Base-by-base conservation (phyloP, 2,113 vertebrate species). In the Gnathonemus longibarbis region DNA sequence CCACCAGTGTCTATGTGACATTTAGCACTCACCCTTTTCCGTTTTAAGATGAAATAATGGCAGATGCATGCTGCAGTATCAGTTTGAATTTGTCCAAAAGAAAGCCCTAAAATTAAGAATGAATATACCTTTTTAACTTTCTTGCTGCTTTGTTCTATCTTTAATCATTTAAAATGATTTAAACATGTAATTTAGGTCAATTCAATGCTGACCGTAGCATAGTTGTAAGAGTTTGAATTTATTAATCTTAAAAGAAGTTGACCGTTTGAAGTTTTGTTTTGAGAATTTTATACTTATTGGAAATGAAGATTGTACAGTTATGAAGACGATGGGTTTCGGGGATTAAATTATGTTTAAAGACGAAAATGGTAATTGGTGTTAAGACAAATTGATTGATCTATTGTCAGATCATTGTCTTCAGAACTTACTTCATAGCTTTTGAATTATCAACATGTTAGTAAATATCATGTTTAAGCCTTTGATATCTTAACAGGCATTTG, bases 281-380 rank as follows among this genome's bases (percentile, higher is more conserved):
- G 58, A 66, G 58, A 66, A 17, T 77, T 39, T 77, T 39, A 77
- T 77, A 42, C 66, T 74, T 11, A 19, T 15, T 13, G 31, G 31
- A 42, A 80, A 80, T 80, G 42, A 80, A 42, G 74, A 42, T 80
- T 35, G 31, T 42, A 11, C 31, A 74, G 31, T 80, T 39, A 80
- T 80, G 31, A 39, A 39, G 13, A 39, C 5, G 13, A 80, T 85
- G 11, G 83, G 83, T 85, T 85, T 85, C 83, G 83, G 83, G 83
- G 46, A 85, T 85, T 85, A 85, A 85, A 85, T 85, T 27, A 85
- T n/a, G 46, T 85, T 27, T 48, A 84, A 46, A 84, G 42, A 46
- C 19, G 21, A 31, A 4, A 74, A 35, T 74, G 66, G 66, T 35
- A 35, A 74, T 31, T 35, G 3, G 11, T 15, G 9, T 15, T 70